Evolutionary conservation across 2,888 invertebrate genomes (phyloP).

Genomic region (Epirrita christyi): DNA sequence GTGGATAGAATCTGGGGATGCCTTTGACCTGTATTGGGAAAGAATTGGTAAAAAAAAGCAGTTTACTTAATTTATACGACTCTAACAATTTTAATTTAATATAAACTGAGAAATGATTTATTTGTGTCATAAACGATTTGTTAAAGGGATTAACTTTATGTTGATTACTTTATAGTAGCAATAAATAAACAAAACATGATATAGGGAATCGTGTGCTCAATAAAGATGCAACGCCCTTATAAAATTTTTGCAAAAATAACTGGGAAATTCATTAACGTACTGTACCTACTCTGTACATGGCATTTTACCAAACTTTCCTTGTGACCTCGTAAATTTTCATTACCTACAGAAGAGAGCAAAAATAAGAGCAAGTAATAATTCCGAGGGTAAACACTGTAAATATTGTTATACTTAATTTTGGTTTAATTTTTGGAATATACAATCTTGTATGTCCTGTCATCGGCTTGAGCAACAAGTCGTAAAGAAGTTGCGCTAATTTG

Average conservation of each 20-base stretch:
- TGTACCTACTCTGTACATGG: slow-evolving; percentile 39
- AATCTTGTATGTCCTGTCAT: slow-evolving; percentile 39
- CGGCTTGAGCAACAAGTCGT: slow-evolving; percentile 34
- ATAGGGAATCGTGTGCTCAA: too few species aligned
- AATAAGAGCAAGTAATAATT: slow-evolving; percentile 36
- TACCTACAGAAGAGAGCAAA: slow-evolving; percentile 53
- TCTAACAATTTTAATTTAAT: too few species aligned
- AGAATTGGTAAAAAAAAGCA: too few species aligned
- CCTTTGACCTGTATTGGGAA: too few species aligned
- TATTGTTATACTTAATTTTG: slow-evolving; percentile 60
- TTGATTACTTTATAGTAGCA: too few species aligned
- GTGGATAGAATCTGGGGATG: too few species aligned
- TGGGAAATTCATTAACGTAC: slow-evolving; percentile 40
- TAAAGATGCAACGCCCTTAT: slow-evolving; percentile 12
- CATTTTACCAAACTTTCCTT: slow-evolving; percentile 55
- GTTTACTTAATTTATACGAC: too few species aligned
- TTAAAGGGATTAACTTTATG: too few species aligned
- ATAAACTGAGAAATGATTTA: too few species aligned
- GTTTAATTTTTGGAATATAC: slow-evolving; percentile 46
- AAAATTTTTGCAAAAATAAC: slow-evolving; percentile 44
- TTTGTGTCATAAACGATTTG: too few species aligned
- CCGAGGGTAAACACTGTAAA: slow-evolving; percentile 42
- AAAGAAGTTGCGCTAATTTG: slow-evolving; percentile 34
- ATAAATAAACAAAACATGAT: too few species aligned
- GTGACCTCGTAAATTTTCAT: slow-evolving; percentile 62